These are phyloP conservation scores for Pangasius krempfi DNA, from an alignment of 2,797 vertebrate species.

Conservation along the genomic window DNA sequence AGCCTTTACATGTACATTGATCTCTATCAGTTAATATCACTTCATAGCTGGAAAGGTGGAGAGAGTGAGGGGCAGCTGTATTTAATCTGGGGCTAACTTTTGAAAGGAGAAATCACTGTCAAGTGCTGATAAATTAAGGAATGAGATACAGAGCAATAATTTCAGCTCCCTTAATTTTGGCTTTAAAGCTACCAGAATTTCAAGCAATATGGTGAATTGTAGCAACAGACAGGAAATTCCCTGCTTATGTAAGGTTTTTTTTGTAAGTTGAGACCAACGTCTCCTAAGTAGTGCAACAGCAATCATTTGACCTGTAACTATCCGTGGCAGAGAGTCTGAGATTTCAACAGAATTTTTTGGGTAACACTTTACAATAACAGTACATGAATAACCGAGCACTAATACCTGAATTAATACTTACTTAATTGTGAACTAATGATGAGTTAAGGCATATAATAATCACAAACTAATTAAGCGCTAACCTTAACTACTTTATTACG, in stretches of 20 bases:
- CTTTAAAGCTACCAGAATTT: not conserved
- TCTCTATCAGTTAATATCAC: constrained; percentile 14
- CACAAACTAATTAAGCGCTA: too few relatives aligned
- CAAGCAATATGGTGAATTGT: not conserved
- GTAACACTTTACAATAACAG: not conserved
- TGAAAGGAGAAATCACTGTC: not conserved
- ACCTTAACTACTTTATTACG: too few relatives aligned
- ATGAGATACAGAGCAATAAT: not conserved
- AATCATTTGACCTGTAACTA: not conserved
- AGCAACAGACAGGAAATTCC: not conserved
- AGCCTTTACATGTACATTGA: constrained; percentile 1
- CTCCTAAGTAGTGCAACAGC: not conserved
- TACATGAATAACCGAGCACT: too few relatives aligned
- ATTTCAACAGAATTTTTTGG: not conserved
- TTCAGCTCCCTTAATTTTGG: not conserved
- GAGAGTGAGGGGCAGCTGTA: not conserved
- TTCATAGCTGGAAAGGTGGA: not conserved
- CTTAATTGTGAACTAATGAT: too few relatives aligned
- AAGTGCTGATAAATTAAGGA: not conserved
- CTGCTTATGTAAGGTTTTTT: not conserved
- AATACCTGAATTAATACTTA: too few relatives aligned
- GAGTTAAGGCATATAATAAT: too few relatives aligned
- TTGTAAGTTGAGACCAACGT: not conserved
- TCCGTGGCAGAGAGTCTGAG: not conserved
- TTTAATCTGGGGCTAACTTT: not conserved